These are phyloP conservation scores for Melitaea cinxia DNA, from an alignment of 1,140 invertebrate species.

Conservation along the genomic window DNA sequence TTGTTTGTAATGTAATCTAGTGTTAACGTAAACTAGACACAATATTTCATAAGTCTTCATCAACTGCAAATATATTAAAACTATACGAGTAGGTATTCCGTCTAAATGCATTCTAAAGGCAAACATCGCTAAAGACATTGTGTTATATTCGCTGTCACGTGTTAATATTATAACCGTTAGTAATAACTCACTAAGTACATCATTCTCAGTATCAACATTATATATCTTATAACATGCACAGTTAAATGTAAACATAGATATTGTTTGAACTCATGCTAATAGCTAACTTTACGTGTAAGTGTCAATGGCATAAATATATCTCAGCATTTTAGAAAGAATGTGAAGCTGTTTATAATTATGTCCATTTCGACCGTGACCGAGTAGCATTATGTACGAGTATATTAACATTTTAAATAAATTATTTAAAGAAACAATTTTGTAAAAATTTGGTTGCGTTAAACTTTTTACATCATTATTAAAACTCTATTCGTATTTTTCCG, in stretches of 20 bases:
- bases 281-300: not conserved
- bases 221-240: not conserved
- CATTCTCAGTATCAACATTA: too few species aligned
- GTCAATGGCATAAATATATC: not conserved
- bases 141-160: too few species aligned
- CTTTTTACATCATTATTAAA: not conserved
- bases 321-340: not conserved
- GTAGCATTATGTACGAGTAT: conserved; percentile 16
- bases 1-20: too few species aligned
- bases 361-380: conserved; percentile 12
- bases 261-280: not conserved
- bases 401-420: conserved; percentile 7
- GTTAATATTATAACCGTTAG: too few species aligned
- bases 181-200: too few species aligned
- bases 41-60: too few species aligned
- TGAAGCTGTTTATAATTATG: not conserved
- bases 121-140: too few species aligned
- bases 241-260: not conserved
- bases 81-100: too few species aligned
- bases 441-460: not conserved
- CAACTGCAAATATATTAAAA: too few species aligned
- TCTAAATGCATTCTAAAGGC: too few species aligned
- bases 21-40: too few species aligned
- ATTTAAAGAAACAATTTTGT: conserved; percentile 11
- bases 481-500: not conserved